Evolutionary conservation across 2,113 vertebrate species (phyloP).

Genomic region (Rhabdomys dilectus): DNA sequence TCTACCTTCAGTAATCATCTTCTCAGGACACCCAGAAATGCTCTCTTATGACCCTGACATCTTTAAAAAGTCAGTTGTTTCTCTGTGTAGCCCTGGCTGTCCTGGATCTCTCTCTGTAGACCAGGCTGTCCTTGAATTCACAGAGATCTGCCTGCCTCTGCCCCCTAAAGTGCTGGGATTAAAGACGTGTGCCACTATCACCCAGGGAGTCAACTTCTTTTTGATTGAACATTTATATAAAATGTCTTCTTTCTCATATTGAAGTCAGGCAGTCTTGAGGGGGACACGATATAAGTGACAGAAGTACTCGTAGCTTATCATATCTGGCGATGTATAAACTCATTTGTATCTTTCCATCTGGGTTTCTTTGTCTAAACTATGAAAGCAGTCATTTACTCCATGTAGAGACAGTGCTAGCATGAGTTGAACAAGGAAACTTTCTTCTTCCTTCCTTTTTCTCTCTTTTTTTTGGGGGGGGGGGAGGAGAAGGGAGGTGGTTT

Average conservation of each 20-base stretch:
- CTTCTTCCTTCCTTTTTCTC: too few relatives aligned
- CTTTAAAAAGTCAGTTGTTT: not conserved
- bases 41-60: not conserved
- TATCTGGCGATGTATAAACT: not conserved
- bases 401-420: not conserved
- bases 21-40: not conserved
- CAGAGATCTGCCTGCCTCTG: too few relatives aligned
- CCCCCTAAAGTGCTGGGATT: too few relatives aligned
- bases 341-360: not conserved
- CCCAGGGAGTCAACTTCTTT: too few relatives aligned
- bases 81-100: too few relatives aligned
- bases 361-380: slow-evolving; percentile 13
- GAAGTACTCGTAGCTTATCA: not conserved
- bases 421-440: not conserved
- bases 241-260: too few relatives aligned
- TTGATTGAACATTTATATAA: too few relatives aligned
- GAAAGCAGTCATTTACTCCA: not conserved
- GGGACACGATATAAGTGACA: not conserved
- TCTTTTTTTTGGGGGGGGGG: too few relatives aligned
- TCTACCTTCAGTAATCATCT: not conserved
- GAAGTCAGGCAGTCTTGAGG: not conserved
- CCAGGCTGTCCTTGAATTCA: too few relatives aligned
- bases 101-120: too few relatives aligned
- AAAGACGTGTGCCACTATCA: too few relatives aligned
- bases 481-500: not conserved